phyloP scores from a whole-genome alignment of 2,797 vertebrate genomes.

The Centropyge bicolor region DNA sequence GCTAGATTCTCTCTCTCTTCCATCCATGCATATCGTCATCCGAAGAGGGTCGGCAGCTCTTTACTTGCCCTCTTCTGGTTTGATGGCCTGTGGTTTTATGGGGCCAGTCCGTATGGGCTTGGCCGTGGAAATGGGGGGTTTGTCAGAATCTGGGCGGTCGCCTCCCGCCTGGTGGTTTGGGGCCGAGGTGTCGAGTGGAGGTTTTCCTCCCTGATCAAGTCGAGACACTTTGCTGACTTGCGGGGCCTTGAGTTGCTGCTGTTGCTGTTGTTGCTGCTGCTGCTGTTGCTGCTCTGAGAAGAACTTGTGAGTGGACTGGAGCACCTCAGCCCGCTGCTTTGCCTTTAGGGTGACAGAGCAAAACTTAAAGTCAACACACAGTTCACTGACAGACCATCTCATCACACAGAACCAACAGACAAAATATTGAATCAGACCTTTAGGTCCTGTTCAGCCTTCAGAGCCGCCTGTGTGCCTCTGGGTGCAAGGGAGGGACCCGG shows the following conservation, averaged over 20 bases:
- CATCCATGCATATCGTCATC: constrained; percentile 49
- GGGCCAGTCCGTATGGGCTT: constrained; percentile 99
- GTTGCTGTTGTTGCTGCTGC: constrained; percentile 92
- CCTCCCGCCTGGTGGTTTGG: constrained; percentile 81
- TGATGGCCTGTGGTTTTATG: constrained; percentile 99
- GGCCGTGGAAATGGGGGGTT: constrained; percentile 83
- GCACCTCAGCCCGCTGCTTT: constrained; percentile 98
- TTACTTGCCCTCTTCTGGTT: constrained; percentile 97
- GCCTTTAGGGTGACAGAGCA: constrained; percentile 84
- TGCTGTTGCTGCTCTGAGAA: constrained; percentile 96
- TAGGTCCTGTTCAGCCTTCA: constrained; percentile 94
- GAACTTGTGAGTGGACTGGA: constrained; percentile 99
- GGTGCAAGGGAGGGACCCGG: constrained; percentile 89
- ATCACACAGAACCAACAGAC: background rate
- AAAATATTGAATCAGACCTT: constrained; percentile 85
- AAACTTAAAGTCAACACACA: background rate
- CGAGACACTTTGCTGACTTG: constrained; percentile 90
- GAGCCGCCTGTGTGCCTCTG: constrained; percentile 90
- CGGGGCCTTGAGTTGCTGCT: constrained; percentile 89
- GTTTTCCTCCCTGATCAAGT: constrained; percentile 87
- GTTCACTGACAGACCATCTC: background rate
- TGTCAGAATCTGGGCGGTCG: constrained; percentile 87
- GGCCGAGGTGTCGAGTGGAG: constrained; percentile 84
- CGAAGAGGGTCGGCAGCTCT: constrained; percentile 55
- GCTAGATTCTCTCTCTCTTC: constrained; percentile 59